phyloP scores from a whole-genome alignment of 2,113 vertebrate genomes.

The Ictidomys tridecemlineatus region DNA sequence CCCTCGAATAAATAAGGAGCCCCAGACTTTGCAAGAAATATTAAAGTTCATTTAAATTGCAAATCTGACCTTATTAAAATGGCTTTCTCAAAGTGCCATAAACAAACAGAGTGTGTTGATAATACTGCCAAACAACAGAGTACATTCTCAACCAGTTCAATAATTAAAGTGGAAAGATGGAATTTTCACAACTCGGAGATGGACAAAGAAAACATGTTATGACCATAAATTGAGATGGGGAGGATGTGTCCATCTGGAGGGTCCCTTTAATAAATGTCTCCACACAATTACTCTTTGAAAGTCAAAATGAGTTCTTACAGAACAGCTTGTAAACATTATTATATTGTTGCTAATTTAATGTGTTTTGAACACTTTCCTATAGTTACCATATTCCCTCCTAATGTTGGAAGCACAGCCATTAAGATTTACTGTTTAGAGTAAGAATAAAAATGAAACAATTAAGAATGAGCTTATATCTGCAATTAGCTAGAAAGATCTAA shows the following conservation, averaged over 20 bases:
- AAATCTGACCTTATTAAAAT: conserved; percentile 93
- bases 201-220: conserved; percentile 66
- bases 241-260: conserved; percentile 26
- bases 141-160: conserved; percentile 82
- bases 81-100: conserved; percentile 88
- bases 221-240: conserved; percentile 42
- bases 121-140: conserved; percentile 86
- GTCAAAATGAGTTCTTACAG: conserved; percentile 78
- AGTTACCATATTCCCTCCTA: conserved; percentile 83
- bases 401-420: conserved; percentile 79
- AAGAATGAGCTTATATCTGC: conserved; percentile 86
- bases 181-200: conserved; percentile 79
- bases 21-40: conserved; percentile 88
- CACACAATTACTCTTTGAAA: conserved; percentile 79
- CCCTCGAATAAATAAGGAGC: conserved; percentile 85
- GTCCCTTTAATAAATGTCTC: conserved; percentile 73
- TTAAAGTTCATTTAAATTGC: conserved; percentile 92
- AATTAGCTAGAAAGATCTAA: conserved; percentile 83
- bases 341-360: conserved; percentile 83
- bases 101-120: conserved; percentile 87
- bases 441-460: conserved; percentile 90
- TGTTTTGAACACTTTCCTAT: conserved; percentile 83
- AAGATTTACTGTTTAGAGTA: conserved; percentile 88
- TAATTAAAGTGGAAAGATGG: conserved; percentile 86
- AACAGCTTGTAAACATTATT: conserved; percentile 86